Evolutionary conservation across 1,140 invertebrate genomes (phyloP).

Genomic region (Drosophila guanche): DNA sequence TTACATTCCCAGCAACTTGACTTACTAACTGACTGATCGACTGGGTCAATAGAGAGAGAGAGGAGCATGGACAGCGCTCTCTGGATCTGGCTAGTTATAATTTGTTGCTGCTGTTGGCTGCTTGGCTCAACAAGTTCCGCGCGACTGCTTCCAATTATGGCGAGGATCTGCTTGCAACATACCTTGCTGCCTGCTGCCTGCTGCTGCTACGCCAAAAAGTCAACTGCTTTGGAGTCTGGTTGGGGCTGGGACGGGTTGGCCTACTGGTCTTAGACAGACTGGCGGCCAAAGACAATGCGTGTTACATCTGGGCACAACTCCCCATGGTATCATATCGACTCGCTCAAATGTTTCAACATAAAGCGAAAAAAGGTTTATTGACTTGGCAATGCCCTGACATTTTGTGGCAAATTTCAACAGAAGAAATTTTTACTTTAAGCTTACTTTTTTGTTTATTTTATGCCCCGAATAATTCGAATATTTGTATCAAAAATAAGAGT

Average conservation of each 20-base stretch:
- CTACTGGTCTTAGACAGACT: slow-evolving; percentile 62
- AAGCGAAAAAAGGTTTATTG: not conserved
- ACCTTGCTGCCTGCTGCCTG: not conserved
- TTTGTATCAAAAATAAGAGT: not conserved
- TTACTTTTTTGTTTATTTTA: not conserved
- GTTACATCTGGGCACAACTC: slow-evolving; percentile 22
- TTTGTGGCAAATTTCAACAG: no score
- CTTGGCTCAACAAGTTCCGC: slow-evolving; percentile 68
- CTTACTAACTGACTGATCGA: slow-evolving; percentile 77
- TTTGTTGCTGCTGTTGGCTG: slow-evolving; percentile 50
- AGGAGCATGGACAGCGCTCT: not conserved
- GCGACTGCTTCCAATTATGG: slow-evolving; percentile 78
- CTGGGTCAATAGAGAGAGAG: slow-evolving; percentile 39
- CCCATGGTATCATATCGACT: slow-evolving; percentile 24
- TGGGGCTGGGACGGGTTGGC: slow-evolving; percentile 46
- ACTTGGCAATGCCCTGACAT: not conserved
- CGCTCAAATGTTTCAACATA: slow-evolving; percentile 13
- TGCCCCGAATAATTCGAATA: not conserved
- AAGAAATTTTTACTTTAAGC: no score
- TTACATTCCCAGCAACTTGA: slow-evolving; percentile 73
- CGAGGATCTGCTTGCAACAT: slow-evolving; percentile 75
- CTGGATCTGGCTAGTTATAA: slow-evolving; percentile 47
- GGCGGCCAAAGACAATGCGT: slow-evolving; percentile 65
- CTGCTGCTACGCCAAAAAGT: slow-evolving; percentile 55
- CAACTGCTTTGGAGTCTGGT: slow-evolving; percentile 61